Evolutionary conservation across 1,140 invertebrate genomes (phyloP), one percentile per base, ranked within the genome.

Genomic region (Papilio xuthus): DNA sequence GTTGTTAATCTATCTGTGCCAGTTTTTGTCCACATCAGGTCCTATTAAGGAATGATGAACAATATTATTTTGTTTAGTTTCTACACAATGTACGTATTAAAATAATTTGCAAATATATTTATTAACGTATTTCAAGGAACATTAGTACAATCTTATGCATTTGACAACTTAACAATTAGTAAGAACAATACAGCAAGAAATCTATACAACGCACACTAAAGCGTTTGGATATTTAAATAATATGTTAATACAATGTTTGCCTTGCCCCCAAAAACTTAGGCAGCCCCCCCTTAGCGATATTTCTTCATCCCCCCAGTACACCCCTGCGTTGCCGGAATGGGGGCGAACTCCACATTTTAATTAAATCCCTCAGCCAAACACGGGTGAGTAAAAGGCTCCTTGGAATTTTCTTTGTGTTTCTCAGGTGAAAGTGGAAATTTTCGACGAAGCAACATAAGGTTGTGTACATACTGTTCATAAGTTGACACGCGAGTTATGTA

Each of bases 191-290:
- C 78, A 78, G 80, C 60, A 77, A 75, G 75, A 80, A 70, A 47
- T 50, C 78, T 63, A 67, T 73, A 76, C 73, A 79, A 75, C 77
- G 53, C 71, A 63, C 75, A 72, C 70, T 44, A 70, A 9, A 63
- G 79, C 79, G 75, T 76, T 78, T 67, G 76, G 82, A 88, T 88
- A 92, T 92, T 91, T 92, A 91, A 92, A 92, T 92, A 92, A 90
- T 89, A 91, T 91, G 90, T 89, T 91, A 91, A 91, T 90, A 92
- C 87, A 85, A 86, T 89, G 89, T 90, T 91, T 89, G 90, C 84
- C 76, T 85, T 85, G 83, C 80, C 86, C 88, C 87, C 87, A 88
- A 89, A 91, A 90, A 88, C 85, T 88, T 86, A 76, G 78, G 80
- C 79, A 75, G 69, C 82, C 78, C 85, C 78, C 80, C 79, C 79